These are phyloP conservation scores for Zoroaster sp. DNA, from an alignment of 53 echinoderm and acorn worm genomes.

Conservation along the genomic window DNA sequence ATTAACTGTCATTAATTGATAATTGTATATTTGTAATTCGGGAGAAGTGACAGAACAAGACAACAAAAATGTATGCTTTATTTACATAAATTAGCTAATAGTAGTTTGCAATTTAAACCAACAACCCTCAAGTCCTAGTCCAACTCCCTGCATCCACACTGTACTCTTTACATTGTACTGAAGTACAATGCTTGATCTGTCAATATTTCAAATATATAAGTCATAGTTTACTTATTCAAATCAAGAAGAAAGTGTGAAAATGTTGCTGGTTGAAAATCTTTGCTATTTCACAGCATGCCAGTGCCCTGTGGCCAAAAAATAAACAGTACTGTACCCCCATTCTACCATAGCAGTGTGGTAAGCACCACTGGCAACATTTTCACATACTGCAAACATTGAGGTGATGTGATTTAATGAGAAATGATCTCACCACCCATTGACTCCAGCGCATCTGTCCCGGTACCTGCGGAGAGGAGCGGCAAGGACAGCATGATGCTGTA, in stretches of 20 bases:
- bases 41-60: no score
- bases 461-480: neutral
- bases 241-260: neutral
- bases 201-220: neutral
- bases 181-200: neutral
- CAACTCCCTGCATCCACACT: no score
- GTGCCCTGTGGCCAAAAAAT: neutral
- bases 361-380: neutral
- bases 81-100: neutral
- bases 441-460: neutral
- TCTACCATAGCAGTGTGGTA: neutral
- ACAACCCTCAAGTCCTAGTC: neutral
- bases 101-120: neutral
- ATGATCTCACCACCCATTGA: conserved; percentile 22
- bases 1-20: no score
- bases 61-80: neutral
- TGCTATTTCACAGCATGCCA: neutral
- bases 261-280: neutral
- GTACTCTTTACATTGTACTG: neutral
- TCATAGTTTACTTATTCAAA: neutral
- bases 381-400: neutral
- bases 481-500: neutral
- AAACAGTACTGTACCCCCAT: neutral
- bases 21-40: no score
- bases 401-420: conserved; percentile 41